Base-by-base conservation (phyloP, 2,888 invertebrate genomes). In the Ophion obscuratus region DNA sequence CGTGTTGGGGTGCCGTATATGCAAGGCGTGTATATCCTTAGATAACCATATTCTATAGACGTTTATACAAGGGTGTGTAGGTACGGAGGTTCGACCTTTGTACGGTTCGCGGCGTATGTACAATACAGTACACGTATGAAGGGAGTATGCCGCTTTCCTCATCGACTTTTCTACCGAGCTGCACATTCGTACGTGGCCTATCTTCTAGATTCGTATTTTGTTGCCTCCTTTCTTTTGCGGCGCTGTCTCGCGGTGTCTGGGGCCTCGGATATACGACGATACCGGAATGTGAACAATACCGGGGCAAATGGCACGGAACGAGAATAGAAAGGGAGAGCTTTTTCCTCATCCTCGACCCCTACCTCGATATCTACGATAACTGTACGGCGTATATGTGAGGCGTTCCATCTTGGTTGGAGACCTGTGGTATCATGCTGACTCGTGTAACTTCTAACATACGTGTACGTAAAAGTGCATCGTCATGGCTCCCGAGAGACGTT, bases 111-210 rank as follows among this genome's bases (percentile, higher is more conserved):
- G 17, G 53, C 17, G 11, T n/a, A 59, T 44, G 59, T 67, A 75
- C 47, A n/a, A 17, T 70, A 53, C 17, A 17, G 70, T 62, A 81
- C 81, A 68, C 61, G 61, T 61, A 77, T 67, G 57, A 53, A 57
- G 68, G 24, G 44, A 59, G 71, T 61, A 78, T 78, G 77, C 67
- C 74, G 71, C 53, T 79, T 74, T 73, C 24, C 77, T 77, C 82
- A 77, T 77, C 71, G 78, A 67, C 67, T 83, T 83, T 83, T 78
- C 83, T 66, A 83, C 78, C 36, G 76, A 76, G 76, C 36, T 77
- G 77, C 77, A 81, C 78, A 67, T 78, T 59, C 73, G 82, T 83
- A 83, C 85, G 85, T 83, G 85, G 66, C 78, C 85, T 83, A 85
- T 85, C 85, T 53, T 78, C 70, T 75, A 64, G 77, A 77, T 83